Evolutionary conservation across 1,140 invertebrate genomes (phyloP).

Genomic region (Bombus affinis): DNA sequence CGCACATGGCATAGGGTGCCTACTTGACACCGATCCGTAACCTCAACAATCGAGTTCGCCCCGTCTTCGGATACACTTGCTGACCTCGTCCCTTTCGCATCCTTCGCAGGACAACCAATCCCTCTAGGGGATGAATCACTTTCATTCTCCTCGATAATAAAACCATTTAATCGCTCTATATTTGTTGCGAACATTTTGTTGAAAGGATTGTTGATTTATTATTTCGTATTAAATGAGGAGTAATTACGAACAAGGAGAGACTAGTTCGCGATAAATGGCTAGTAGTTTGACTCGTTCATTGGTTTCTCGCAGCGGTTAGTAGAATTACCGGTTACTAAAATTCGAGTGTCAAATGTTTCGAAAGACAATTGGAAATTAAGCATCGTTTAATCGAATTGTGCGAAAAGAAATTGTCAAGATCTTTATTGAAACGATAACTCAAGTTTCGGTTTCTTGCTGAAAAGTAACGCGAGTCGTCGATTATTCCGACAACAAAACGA

Average conservation of each 20-base stretch:
- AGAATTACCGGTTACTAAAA: conserved; percentile 28
- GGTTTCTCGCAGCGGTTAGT: conserved; percentile 23
- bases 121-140: neutral
- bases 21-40: conserved; percentile 73
- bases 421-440: too few relatives aligned
- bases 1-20: conserved; percentile 72
- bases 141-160: neutral
- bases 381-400: too few relatives aligned
- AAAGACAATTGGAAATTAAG: neutral
- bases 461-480: neutral
- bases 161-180: neutral
- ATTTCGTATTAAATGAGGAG: neutral
- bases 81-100: conserved; percentile 41
- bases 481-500: neutral
- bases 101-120: neutral
- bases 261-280: conserved; percentile 4
- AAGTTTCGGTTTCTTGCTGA: neutral
- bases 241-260: neutral
- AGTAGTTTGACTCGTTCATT: conserved; percentile 38
- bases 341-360: conserved; percentile 20
- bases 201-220: neutral
- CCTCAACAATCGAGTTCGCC: conserved; percentile 64
- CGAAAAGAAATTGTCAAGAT: neutral
- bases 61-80: conserved; percentile 45
- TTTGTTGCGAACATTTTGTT: neutral